Conservation (phyloP, 1,140 invertebrate species). For the Venturia canescens region DNA sequence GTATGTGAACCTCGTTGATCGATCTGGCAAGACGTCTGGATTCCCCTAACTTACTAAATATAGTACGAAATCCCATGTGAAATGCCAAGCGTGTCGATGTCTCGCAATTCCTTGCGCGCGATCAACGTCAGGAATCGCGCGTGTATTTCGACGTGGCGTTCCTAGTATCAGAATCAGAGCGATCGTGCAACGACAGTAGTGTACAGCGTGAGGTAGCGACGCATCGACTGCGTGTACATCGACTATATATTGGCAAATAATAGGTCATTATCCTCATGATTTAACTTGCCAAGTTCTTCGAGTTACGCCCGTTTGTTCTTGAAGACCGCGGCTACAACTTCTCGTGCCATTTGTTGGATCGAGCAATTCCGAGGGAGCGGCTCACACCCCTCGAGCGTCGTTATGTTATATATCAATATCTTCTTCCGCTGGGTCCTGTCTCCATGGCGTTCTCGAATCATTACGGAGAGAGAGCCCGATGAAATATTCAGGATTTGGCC, state of each 20-base stretch:
- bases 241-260: background rate
- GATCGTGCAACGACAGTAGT: background rate
- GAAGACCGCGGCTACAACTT: background rate
- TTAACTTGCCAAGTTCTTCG: background rate
- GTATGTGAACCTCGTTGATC: slow-evolving; percentile 27
- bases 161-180: slow-evolving; percentile 4
- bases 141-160: slow-evolving; percentile 36
- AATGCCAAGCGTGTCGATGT: slow-evolving; percentile 21
- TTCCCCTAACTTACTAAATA: background rate
- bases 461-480: slow-evolving; percentile 44
- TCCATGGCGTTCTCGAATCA: slow-evolving; percentile 38
- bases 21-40: slow-evolving; percentile 3
- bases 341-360: slow-evolving; percentile 11
- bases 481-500: slow-evolving; percentile 53
- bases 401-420: background rate
- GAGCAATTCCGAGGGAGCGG: background rate
- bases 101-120: slow-evolving; percentile 39
- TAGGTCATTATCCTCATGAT: background rate
- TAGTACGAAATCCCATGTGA: slow-evolving; percentile 19
- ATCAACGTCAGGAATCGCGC: slow-evolving; percentile 37
- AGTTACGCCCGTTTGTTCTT: background rate
- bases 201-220: background rate
- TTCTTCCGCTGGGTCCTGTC: background rate
- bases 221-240: background rate
- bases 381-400: slow-evolving; percentile 7